Evolutionary conservation across 2,888 invertebrate species (phyloP), one percentile per base, ranked within the genome.

Genomic region (Nomada goodeniana): DNA sequence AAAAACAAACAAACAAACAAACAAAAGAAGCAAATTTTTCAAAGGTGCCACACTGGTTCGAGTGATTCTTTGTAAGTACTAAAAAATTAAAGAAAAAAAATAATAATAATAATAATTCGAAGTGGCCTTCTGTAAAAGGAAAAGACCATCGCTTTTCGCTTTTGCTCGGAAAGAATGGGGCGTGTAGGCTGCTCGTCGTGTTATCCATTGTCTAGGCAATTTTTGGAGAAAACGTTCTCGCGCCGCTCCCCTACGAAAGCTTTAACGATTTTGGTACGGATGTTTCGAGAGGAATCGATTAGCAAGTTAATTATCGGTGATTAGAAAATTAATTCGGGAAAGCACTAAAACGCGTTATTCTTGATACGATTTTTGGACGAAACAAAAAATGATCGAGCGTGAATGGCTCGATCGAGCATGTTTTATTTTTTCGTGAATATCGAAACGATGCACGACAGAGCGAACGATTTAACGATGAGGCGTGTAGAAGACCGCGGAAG

Each of bases 121-220:
- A 93, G 93, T 93, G 93, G 93, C 93, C 93, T 93, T 93, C 92
- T 91, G 86, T 86, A 78, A 89, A 87, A 87, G 83, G 85, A 78
- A 80, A 91, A 92, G 91, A 92, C 91, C 90, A 88, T 91, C 89
- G 89, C 88, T 92, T 91, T 91, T 92, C 88, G 88, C 91, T 91
- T 90, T 88, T 86, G 88, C 88, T 88, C 82, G 84, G 77, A 71
- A 63, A 52, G 57, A 52, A 70, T 44, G 84, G 76, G 69, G 71
- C 76, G 86, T 71, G 65, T 79, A 64, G 75, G 70, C 55, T 77
- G 81, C 82, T 76, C 82, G 69, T 73, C 84, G 79, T 80, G 76
- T 83, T 82, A 79, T 82, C 79, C 87, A 76, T 83, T 73, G 76
- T 82, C 76, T 85, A 85, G 85, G 57, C 52, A 87, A 82, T 81